phyloP scores from a whole-genome alignment of 2,113 vertebrate species.

The Saguinus imperator region DNA sequence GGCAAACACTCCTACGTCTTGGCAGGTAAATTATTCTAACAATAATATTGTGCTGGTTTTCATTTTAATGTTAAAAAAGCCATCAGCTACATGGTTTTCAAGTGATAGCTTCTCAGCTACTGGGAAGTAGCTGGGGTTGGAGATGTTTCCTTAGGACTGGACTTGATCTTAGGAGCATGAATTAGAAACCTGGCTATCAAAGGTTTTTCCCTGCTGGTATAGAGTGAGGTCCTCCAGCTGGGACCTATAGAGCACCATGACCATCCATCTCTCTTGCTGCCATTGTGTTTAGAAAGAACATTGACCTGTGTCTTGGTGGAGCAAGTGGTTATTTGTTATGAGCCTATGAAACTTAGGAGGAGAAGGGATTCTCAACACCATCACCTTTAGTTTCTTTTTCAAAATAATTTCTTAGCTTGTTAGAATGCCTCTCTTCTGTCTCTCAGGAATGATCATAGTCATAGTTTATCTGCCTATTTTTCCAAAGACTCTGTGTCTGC shows the following conservation, averaged over 20 bases:
- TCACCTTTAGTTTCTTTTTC: conserved; percentile 32
- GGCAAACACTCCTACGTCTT: background rate
- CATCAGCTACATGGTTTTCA: no score
- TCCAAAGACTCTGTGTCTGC: conserved; percentile 6
- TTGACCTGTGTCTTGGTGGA: background rate
- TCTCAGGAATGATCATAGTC: conserved; percentile 7
- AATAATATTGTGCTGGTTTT: conserved; percentile 31
- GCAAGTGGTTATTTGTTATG: background rate
- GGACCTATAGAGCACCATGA: background rate
- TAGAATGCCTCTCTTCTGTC: background rate
- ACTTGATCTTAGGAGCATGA: background rate
- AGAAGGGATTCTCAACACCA: background rate
- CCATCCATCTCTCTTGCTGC: background rate
- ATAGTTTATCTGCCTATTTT: conserved; percentile 61
- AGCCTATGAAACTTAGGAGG: background rate
- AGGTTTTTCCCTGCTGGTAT: background rate
- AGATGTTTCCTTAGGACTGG: background rate
- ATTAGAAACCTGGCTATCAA: background rate
- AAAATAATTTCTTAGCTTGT: background rate
- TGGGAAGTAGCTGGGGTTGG: background rate
- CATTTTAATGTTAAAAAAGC: conserved; percentile 36
- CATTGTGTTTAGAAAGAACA: background rate
- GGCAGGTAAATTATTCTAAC: conserved; percentile 37
- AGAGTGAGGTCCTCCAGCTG: background rate
- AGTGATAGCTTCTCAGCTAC: no score